Percentiles rank a stretch among this genome's conserved stretches.
phyloP scores from a whole-genome alignment of 2,797 vertebrate species.

The Schizopygopsis pylzovi region DNA sequence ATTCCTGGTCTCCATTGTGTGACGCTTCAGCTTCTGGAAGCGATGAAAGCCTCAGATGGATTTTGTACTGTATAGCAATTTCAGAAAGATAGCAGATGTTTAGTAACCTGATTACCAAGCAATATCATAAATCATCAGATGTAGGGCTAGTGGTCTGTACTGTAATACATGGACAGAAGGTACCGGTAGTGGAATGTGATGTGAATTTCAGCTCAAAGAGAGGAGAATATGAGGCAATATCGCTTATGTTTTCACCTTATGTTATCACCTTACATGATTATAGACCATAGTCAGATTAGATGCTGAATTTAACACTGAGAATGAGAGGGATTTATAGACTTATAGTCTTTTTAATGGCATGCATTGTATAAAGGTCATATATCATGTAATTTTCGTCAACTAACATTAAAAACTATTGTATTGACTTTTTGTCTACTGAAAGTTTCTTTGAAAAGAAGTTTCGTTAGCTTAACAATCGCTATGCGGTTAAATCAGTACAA shows the following conservation, averaged over 20 bases:
- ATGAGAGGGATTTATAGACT: neutral
- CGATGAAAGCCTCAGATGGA: constrained; percentile 11
- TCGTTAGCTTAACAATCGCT: neutral
- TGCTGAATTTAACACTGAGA: neutral
- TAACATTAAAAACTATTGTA: neutral
- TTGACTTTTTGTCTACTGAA: too few species aligned
- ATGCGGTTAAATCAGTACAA: too few species aligned
- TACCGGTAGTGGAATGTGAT: neutral
- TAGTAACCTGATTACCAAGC: constrained; percentile 21
- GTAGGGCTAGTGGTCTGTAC: neutral
- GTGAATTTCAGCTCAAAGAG: constrained; percentile 23
- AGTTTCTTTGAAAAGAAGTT: too few species aligned
- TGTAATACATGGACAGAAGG: constrained; percentile 4
- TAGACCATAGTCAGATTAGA: neutral
- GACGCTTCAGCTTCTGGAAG: constrained; percentile 36
- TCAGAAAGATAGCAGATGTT: constrained; percentile 46
- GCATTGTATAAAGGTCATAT: neutral
- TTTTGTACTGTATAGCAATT: constrained; percentile 25
- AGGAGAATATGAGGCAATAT: neutral
- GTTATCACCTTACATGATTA: neutral
- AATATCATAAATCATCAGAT: constrained; percentile 18
- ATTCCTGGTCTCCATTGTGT: constrained; percentile 1
- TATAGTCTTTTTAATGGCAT: neutral
- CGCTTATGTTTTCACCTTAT: neutral
- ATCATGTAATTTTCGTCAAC: neutral